These are phyloP conservation scores for Sorex fumeus DNA, from an alignment of 2,113 vertebrate genomes.

Conservation along the genomic window DNA sequence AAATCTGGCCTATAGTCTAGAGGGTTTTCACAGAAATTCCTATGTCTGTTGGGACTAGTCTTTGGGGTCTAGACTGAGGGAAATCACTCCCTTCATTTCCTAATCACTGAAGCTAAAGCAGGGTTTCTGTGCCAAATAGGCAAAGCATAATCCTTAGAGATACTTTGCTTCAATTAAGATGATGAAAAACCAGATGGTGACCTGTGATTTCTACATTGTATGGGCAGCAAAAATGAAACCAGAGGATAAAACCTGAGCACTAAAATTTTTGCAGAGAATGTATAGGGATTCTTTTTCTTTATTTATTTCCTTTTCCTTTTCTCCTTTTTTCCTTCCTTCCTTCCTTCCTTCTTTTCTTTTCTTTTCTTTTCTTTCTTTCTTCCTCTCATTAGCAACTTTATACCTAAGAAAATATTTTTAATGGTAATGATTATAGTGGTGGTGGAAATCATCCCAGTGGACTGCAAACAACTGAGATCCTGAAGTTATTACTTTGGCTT, in stretches of 20 bases:
- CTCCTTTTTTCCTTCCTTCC: neutral
- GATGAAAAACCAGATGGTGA: slow-evolving; percentile 87
- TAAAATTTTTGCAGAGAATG: slow-evolving; percentile 52
- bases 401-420: slow-evolving; percentile 30
- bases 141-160: slow-evolving; percentile 66
- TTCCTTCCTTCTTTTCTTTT: too few relatives aligned
- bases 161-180: slow-evolving; percentile 46
- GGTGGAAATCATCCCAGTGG: neutral
- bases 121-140: slow-evolving; percentile 78
- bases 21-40: slow-evolving; percentile 4
- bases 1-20: neutral
- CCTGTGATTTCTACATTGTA: slow-evolving; percentile 83
- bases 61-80: slow-evolving; percentile 29
- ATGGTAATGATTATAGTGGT: neutral
- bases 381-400: neutral
- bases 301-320: neutral
- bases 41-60: slow-evolving; percentile 13
- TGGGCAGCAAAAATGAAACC: slow-evolving; percentile 51
- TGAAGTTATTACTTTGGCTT: neutral
- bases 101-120: slow-evolving; percentile 81
- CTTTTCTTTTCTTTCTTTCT: too few relatives aligned
- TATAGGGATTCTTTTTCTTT: neutral
- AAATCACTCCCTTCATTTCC: slow-evolving; percentile 69
- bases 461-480: neutral
- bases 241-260: neutral